These are phyloP conservation scores for Delphinapterus leucas DNA, from an alignment of 2,113 vertebrate species.

Conservation along the genomic window DNA sequence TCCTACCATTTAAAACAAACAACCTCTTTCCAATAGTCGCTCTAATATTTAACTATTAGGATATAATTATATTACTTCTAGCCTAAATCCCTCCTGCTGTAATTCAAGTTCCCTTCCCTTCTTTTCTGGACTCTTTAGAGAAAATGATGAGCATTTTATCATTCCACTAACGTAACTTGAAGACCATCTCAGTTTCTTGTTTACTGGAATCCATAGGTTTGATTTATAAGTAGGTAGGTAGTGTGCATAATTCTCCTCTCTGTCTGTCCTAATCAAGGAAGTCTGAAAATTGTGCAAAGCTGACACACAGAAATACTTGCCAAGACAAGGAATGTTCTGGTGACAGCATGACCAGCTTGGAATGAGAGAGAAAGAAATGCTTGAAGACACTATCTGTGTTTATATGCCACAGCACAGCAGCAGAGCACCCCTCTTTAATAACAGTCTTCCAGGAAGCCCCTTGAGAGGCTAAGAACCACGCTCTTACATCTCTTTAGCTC, in stretches of 20 bases:
- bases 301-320: neutral
- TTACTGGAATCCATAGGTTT: neutral
- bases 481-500: neutral
- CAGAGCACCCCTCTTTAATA: neutral
- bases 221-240: slow-evolving; percentile 10
- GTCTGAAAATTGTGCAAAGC: neutral
- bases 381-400: neutral
- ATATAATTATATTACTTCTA: neutral
- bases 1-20: neutral
- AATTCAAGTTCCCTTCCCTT: neutral
- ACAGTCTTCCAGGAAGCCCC: neutral
- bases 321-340: neutral
- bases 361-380: neutral
- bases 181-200: neutral
- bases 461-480: neutral
- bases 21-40: neutral
- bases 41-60: slow-evolving; percentile 20
- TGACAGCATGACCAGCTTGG: neutral
- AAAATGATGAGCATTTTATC: neutral
- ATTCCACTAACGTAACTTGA: slow-evolving; percentile 31
- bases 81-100: neutral
- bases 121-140: neutral
- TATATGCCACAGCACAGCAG: neutral
- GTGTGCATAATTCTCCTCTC: neutral
- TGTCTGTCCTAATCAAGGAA: neutral